phyloP scores from a whole-genome alignment of 2,113 vertebrate genomes.

The Budorcas taxicolor region DNA sequence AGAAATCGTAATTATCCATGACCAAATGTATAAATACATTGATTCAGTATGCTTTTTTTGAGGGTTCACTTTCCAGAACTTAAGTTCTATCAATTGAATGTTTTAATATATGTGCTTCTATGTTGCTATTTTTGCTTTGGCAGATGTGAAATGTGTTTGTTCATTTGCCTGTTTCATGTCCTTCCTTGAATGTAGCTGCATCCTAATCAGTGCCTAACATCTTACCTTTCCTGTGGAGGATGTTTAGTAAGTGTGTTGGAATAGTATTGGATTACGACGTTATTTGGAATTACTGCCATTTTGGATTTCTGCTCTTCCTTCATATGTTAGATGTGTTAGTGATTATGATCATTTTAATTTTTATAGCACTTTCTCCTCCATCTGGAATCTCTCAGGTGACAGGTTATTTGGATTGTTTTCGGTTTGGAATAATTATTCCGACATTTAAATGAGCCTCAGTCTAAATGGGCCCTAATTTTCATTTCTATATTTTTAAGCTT shows the following conservation, averaged over 20 bases:
- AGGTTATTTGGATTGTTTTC: neutral
- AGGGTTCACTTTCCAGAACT: neutral
- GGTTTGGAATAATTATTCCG: constrained; percentile 12
- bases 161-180: neutral
- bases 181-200: neutral
- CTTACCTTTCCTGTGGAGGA: neutral
- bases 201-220: neutral
- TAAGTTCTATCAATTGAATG: neutral
- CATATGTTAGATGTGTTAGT: neutral
- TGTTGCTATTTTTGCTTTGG: neutral
- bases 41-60: neutral
- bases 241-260: neutral
- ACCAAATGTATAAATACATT: neutral
- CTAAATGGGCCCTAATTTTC: neutral
- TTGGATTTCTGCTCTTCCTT: neutral
- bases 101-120: neutral
- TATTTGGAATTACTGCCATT: neutral
- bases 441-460: constrained; percentile 5
- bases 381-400: neutral
- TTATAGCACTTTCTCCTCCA: neutral
- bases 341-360: neutral
- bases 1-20: neutral
- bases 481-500: constrained; percentile 32
- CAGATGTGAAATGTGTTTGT: neutral
- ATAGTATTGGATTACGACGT: neutral